Evolutionary conservation across 2,113 vertebrate species (phyloP).

Genomic region (Tricholaema leucomelas): DNA sequence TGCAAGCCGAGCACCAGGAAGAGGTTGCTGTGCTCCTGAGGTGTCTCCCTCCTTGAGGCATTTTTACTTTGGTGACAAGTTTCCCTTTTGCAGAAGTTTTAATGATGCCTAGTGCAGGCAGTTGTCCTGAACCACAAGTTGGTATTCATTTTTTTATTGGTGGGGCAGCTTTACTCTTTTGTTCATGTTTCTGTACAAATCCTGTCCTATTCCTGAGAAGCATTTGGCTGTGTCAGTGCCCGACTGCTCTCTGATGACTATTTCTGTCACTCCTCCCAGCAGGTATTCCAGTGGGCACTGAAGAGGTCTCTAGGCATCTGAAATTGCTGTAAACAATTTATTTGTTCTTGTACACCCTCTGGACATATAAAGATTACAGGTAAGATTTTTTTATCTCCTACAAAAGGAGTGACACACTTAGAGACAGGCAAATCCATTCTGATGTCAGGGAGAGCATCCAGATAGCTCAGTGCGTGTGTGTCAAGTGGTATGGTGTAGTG

Average conservation of each 20-base stretch:
- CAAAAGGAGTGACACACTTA: neutral
- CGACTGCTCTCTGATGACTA: neutral
- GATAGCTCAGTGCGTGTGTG: neutral
- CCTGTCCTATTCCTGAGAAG: neutral
- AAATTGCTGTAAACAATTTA: neutral
- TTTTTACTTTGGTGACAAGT: neutral
- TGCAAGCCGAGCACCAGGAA: rapidly evolving
- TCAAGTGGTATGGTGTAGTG: rapidly evolving
- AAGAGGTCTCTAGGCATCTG: neutral
- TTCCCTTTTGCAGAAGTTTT: neutral
- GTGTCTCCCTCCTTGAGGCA: neutral
- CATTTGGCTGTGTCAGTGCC: neutral
- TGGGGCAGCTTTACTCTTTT: neutral
- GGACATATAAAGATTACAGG: neutral
- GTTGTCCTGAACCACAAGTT: neutral
- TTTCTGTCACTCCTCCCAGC: neutral
- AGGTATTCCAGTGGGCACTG: neutral
- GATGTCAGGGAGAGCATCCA: neutral
- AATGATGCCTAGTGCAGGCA: neutral
- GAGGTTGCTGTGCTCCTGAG: neutral
- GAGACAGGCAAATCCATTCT: neutral
- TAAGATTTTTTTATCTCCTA: neutral
- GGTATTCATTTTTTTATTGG: neutral
- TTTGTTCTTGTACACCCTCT: neutral
- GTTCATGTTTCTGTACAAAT: neutral